phyloP scores from a whole-genome alignment of 2,888 invertebrate species.

The Eupithecia exiguata region DNA sequence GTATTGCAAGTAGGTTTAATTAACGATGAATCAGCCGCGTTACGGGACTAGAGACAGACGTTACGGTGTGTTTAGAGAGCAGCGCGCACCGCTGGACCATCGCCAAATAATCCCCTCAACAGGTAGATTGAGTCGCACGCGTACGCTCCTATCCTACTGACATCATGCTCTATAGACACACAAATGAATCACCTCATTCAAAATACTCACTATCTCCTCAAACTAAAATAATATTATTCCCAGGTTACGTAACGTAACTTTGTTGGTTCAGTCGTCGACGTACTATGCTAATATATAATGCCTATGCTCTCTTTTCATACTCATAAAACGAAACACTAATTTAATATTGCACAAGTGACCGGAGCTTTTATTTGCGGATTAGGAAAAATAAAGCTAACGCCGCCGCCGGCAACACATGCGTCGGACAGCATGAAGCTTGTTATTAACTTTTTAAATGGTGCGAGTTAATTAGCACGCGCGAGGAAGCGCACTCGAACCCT shows the following conservation, averaged over 20 bases:
- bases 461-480: conserved; percentile 77
- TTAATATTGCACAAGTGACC: conserved; percentile 21
- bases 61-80: conserved; percentile 64
- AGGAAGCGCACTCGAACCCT: conserved; percentile 61
- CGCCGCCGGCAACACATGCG: conserved; percentile 63
- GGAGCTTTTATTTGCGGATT: conserved; percentile 42
- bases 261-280: conserved; percentile 43
- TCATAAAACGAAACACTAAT: conserved; percentile 29
- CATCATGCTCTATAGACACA: conserved; percentile 65
- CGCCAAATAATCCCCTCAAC: conserved; percentile 75
- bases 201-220: conserved; percentile 57
- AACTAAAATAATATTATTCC: conserved; percentile 53
- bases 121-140: conserved; percentile 72
- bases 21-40: conserved; percentile 39
- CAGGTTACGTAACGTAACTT: conserved; percentile 51
- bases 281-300: too few species aligned
- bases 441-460: conserved; percentile 81
- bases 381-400: conserved; percentile 44
- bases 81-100: conserved; percentile 60
- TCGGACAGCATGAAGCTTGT: conserved; percentile 71
- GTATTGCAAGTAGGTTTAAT: conserved; percentile 29
- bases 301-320: conserved; percentile 36
- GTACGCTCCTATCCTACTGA: conserved; percentile 66
- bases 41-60: conserved; percentile 48
- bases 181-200: conserved; percentile 74